Evolutionary conservation across 1,140 invertebrate species (phyloP), one percentile per base, ranked within the genome.

Genomic region (Archegozetes longisetosus): DNA sequence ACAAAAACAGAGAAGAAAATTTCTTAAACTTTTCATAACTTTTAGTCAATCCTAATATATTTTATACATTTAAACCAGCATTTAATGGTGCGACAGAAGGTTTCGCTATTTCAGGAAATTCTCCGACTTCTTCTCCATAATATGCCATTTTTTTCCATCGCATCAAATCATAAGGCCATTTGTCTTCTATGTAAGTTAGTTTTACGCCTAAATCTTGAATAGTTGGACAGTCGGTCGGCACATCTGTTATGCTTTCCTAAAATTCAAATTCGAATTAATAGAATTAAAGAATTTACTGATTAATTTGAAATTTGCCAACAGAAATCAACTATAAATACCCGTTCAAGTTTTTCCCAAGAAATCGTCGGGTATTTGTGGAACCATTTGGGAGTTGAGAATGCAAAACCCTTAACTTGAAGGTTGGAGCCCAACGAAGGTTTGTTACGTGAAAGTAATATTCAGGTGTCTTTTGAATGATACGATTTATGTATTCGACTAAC

Each of bases 161-260:
- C 61, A 75, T 78, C 50, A 92, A 66, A 69, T 88, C 84, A 82
- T 83, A 90, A 3, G 81, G 78, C 13, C 84, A 79, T 71, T 82
- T 80, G 52, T 84, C 76, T 70, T 91, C 87, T 72, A 93, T 79
- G 1, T 73, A 63, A 0, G 80, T 85, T 46, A 88, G 74, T 49
- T 71, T 73, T 0, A 96, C 79, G 48, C 88, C 89, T 61, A 95
- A 78, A 76, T 95, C 91, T 70, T 88, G 85, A 49, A 95, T 70
- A 0, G 83, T 88, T 22, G 85, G 87, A 26, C 87, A 68, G 20
- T 77, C 78, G 20, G 70, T 66, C 2, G 77, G 72, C 20, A 71
- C 69, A 71, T 96, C 91, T 32, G 78, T 82, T 2, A 83, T 77
- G 64, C 78, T 77, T 72, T 93, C 88, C 80, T 89, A 70, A 52